These are phyloP conservation scores for Sebastes fasciatus DNA, from an alignment of 2,113 vertebrate species.

Conservation along the genomic window DNA sequence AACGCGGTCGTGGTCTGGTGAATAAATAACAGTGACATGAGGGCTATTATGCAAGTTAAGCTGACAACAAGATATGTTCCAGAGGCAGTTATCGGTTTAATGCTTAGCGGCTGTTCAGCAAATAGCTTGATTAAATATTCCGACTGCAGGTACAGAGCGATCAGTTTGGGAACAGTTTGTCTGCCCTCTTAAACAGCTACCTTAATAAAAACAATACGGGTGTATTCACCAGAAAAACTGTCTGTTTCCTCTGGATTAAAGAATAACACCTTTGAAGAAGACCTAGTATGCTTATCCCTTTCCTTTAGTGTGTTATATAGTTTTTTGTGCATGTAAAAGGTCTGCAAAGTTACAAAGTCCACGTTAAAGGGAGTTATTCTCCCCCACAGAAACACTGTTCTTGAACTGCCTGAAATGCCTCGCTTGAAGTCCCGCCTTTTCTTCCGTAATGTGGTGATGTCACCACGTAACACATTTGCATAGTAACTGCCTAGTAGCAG, in stretches of 20 bases:
- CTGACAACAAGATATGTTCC: slow-evolving; percentile 30
- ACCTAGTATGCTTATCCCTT: too few species aligned
- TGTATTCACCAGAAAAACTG: not conserved
- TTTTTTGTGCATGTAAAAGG: too few species aligned
- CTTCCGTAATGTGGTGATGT: too few species aligned
- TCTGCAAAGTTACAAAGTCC: too few species aligned
- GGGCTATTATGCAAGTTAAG: slow-evolving; percentile 4
- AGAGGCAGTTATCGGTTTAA: slow-evolving; percentile 25
- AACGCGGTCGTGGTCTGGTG: not conserved
- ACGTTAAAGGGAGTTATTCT: too few species aligned
- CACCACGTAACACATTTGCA: too few species aligned
- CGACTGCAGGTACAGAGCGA: not conserved
- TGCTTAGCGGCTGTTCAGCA: slow-evolving; percentile 8
- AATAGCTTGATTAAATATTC: slow-evolving; percentile 36
- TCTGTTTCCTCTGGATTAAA: not conserved
- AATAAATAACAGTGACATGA: slow-evolving; percentile 22
- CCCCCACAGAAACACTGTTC: too few species aligned
- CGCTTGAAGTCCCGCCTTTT: too few species aligned
- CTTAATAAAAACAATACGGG: not conserved
- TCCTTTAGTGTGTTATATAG: too few species aligned
- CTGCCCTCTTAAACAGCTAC: not conserved
- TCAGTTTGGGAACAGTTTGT: not conserved
- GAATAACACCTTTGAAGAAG: not conserved
- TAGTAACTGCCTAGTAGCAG: too few species aligned
- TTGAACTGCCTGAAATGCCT: too few species aligned